Conservation (phyloP, 2,888 invertebrate genomes). For the Monopis laevigella region DNA sequence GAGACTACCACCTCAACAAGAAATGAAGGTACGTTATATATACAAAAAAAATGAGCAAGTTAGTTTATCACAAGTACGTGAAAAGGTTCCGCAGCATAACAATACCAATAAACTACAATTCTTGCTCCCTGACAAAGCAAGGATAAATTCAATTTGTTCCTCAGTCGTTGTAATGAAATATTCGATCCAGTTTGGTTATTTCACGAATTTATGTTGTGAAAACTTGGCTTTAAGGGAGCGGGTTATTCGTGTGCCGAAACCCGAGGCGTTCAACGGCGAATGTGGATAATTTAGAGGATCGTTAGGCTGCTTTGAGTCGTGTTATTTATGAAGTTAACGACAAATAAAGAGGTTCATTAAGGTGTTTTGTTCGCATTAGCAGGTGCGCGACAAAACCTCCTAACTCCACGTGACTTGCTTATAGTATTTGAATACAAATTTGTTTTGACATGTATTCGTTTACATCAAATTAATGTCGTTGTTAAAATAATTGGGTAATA, state of each 20-base stretch:
- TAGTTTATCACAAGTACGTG: too few species aligned
- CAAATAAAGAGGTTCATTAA: conserved; percentile 42
- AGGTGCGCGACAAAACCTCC: not conserved
- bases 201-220: conserved; percentile 33
- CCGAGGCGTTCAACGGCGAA: conserved; percentile 18
- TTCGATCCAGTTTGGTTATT: conserved; percentile 26
- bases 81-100: too few species aligned
- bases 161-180: conserved; percentile 42
- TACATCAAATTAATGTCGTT: too few species aligned
- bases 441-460: too few species aligned
- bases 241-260: conserved; percentile 12
- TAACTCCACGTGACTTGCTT: too few species aligned
- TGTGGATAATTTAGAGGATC: conserved; percentile 31
- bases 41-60: too few species aligned
- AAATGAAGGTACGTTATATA: too few species aligned
- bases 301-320: conserved; percentile 40
- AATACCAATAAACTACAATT: conserved; percentile 8
- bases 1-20: too few species aligned
- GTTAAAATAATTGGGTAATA: too few species aligned
- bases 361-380: conserved; percentile 18
- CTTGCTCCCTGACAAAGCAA: conserved; percentile 9
- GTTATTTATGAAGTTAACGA: conserved; percentile 34
- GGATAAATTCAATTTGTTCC: conserved; percentile 35
- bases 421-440: too few species aligned
- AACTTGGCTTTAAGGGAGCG: conserved; percentile 23